phyloP scores from a whole-genome alignment of 2,113 vertebrate species.

The Prolemur simus region DNA sequence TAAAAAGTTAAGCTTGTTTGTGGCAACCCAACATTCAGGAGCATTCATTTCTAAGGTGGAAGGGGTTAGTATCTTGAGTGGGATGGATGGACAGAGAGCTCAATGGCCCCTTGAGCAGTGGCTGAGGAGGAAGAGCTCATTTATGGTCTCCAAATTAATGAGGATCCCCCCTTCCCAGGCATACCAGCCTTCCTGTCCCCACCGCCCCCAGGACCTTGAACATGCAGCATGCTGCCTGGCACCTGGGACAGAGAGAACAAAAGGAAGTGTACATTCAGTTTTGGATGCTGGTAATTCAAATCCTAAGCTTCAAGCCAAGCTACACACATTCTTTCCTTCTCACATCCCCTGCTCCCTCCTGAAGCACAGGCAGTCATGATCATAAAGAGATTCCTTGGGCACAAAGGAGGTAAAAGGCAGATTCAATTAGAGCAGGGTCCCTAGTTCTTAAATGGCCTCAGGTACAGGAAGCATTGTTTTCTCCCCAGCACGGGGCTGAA shows the following conservation, averaged over 20 bases:
- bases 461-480: constrained; percentile 44
- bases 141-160: not conserved
- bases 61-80: not conserved
- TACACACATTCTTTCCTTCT: not conserved
- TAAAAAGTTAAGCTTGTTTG: not conserved
- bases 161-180: too few species aligned
- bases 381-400: not conserved
- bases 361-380: not conserved
- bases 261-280: not conserved
- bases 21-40: not conserved
- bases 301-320: not conserved
- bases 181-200: not conserved
- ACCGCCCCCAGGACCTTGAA: not conserved
- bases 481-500: constrained; percentile 53
- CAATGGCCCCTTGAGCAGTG: rapidly evolving
- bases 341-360: not conserved
- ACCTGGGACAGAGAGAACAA: not conserved
- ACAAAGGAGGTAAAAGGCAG: constrained; percentile 51
- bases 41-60: not conserved
- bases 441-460: not conserved
- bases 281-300: not conserved
- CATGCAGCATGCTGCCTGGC: too few species aligned
- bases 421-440: constrained; percentile 52
- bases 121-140: not conserved
- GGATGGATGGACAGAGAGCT: not conserved